These are phyloP conservation scores for Marisa cornuarietis DNA, from an alignment of 1,140 invertebrate species.

Conservation along the genomic window DNA sequence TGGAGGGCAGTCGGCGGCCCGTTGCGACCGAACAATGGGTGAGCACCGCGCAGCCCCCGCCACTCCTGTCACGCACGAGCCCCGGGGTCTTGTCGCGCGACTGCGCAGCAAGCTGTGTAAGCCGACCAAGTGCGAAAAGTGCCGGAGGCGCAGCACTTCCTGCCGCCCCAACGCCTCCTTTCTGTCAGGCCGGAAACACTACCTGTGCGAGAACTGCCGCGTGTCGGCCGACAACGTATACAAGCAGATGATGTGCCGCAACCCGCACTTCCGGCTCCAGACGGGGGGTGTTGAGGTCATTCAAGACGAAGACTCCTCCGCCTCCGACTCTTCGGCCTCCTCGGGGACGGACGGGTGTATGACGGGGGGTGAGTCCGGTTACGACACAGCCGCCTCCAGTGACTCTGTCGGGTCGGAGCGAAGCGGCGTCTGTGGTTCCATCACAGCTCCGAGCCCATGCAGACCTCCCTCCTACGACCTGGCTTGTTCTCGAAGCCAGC, in stretches of 20 bases:
- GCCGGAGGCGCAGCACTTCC: conserved; percentile 9
- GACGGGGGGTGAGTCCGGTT: background rate
- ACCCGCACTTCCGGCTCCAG: no score
- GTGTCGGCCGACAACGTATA: conserved; percentile 15
- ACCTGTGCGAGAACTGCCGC: conserved; percentile 20
- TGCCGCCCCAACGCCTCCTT: conserved; percentile 21
- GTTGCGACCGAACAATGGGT: no score
- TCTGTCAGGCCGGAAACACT: conserved; percentile 17
- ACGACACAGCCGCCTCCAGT: conserved; percentile 11
- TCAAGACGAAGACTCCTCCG: no score
- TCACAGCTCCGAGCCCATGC: no score
- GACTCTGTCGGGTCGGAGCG: background rate
- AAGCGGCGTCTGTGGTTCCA: no score
- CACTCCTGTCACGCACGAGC: no score
- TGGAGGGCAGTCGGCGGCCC: no score
- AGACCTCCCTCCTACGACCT: no score
- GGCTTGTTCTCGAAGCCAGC: no score
- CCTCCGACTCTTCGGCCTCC: background rate
- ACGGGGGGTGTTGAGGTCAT: no score
- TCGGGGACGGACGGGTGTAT: background rate
- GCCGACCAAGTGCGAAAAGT: conserved; percentile 15
- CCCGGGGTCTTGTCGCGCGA: no score
- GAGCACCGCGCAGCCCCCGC: no score
- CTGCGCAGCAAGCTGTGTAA: background rate
- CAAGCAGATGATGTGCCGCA: conserved; percentile 4